Evolutionary conservation across 1,140 invertebrate species (phyloP).

Genomic region (Brachionus rubens): DNA sequence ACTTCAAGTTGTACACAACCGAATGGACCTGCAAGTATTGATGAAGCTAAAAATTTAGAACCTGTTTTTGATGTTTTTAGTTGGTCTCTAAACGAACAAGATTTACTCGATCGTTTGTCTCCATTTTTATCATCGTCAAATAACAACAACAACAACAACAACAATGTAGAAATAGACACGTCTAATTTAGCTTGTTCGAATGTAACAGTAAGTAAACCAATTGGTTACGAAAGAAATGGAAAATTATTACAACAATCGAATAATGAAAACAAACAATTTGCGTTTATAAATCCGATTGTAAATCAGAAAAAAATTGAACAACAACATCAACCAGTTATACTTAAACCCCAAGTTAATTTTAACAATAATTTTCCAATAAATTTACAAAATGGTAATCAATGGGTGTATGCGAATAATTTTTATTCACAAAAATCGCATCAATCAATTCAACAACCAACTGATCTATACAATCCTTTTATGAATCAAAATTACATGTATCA

Average conservation of each 20-base stretch:
- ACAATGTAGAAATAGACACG: too few relatives aligned
- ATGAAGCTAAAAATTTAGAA: not conserved
- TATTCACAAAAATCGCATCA: not conserved
- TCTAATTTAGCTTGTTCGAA: too few relatives aligned
- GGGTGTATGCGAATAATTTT: not conserved
- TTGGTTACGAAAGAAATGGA: constrained; percentile 30
- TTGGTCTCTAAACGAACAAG: constrained; percentile 1
- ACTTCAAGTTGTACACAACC: too few relatives aligned
- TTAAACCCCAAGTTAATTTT: not conserved
- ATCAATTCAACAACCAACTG: too few relatives aligned
- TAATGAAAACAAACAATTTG: not conserved
- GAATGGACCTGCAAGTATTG: too few relatives aligned
- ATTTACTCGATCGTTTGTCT: constrained; percentile 19
- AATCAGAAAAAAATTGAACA: not conserved
- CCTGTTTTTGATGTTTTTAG: not conserved
- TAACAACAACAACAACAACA: not conserved
- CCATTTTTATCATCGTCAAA: constrained; percentile 6
- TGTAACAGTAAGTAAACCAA: constrained; percentile 16
- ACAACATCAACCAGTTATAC: not conserved
- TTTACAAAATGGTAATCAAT: not conserved
- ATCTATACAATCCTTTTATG: too few relatives aligned
- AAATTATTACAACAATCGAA: not conserved
- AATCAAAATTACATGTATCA: too few relatives aligned
- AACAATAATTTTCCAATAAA: not conserved
- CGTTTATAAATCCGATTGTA: not conserved